Base-by-base conservation (phyloP, 2,888 invertebrate species). In the Anorthoa munda region DNA sequence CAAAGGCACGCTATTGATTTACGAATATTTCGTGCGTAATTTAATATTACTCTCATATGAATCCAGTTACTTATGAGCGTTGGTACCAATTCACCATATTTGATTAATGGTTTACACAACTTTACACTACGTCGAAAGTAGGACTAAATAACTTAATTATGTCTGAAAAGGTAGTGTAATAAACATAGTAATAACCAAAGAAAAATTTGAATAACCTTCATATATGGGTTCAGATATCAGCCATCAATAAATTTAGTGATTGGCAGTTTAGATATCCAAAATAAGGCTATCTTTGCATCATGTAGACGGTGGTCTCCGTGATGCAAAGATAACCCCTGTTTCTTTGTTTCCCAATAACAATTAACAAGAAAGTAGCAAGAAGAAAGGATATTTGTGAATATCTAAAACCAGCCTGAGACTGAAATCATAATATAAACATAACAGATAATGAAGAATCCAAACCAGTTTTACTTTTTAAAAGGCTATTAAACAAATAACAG, bases 51-150 rank as follows among this genome's bases (percentile, higher is more conserved):
- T 76, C 82, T 81, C 75, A 61, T 67, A 59, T 67, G 66, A 82
- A 83, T 88, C 81, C 74, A 59, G 78, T 85, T 86, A 81, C 82
- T 78, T 70, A 79, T 75, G 74, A 75, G 48, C 66, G 87, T 90
- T 79, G 88, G 89, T 74, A 86, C 77, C 23, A 64, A 67, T 72
- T 75, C 46, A 64, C 72, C 58, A 78, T 69, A 71, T 81, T 77
- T 72, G 80, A 81, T 81, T 75, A 83, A 88, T 88, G 72, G 70
- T 69, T 85, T 85, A 60, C 79, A 75, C 74, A 84, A 87, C 18
- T 48, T 75, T 64, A 55, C 39, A 77, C 58, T n/a, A 60, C 17
- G 18, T 72, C n/a, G 60, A 46, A 72, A 80, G 58, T 59, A 58
- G 65, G 51, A 48, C 46, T 64, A 71, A 72, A 75, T 73, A 58